Base-by-base conservation (phyloP, 1,140 invertebrate genomes). In the Drosophila arawakana region DNA sequence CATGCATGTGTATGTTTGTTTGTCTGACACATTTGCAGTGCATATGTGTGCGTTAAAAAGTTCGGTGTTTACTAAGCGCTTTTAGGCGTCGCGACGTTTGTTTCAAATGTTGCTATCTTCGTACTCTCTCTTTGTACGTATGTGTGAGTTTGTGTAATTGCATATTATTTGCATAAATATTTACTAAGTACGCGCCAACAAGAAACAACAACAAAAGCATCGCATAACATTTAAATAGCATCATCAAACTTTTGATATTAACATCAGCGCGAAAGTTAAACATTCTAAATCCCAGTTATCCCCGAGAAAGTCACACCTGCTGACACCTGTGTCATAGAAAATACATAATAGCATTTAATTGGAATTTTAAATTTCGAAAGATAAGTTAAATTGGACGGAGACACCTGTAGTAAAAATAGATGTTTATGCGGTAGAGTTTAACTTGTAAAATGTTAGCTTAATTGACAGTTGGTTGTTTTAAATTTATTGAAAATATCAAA, bases 161-260 rank as follows among this genome's bases (percentile, higher is more conserved):
- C 79, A 86, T 86, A 86, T 82, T 81, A 86, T 86, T 86, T 86
- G 82, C 82, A 86, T 86, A 86, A 86, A 86, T 86, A 86, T 86
- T 86, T 88, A 63, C 73, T 54, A 69, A 86, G 79, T 80, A 81
- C 73, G 71, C 70, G 78, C 73, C 55, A 57, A 72, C 34, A 65
- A 30, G 34, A 55, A 11, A 52, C 46, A 63, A 62, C 57, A 73
- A 18, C 47, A 60, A 57, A n/a, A 34, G 54, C 34, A 46, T 58
- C 25, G 25, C 43, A 61, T 47, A 61, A 66, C 66, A 74, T 71
- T 73, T 76, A 55, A 80, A 77, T 62, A 73, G 60, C 65, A 60
- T 58, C 44, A 66, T 52, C 57, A 75, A 82, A 82, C 67, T 75
- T 82, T 82, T 58, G 68, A 61, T 61, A 78, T 82, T 75, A 72